A percentile compares a stretch with the other conserved stretches of the same genome.
phyloP scores from a whole-genome alignment of 1,140 invertebrate genomes.

The Coelopa frigida region DNA sequence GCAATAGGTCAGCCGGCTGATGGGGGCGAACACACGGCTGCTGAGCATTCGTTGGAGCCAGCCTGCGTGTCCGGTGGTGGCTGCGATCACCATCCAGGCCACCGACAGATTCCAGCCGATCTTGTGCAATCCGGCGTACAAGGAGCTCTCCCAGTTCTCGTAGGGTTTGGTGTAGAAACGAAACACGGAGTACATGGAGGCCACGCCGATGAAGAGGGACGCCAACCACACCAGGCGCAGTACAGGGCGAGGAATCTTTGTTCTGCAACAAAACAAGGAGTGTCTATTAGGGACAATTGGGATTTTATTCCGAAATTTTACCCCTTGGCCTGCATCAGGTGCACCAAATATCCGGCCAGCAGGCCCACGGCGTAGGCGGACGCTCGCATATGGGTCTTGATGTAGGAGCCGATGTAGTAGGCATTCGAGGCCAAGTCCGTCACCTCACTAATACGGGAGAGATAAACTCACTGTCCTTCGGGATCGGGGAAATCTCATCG shows the following conservation, averaged over 20 bases:
- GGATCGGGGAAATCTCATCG: too few species aligned
- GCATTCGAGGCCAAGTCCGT: slow-evolving; percentile 53
- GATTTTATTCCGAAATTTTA: slow-evolving; percentile 39
- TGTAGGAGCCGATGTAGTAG: slow-evolving; percentile 57
- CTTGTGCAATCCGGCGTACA: slow-evolving; percentile 57
- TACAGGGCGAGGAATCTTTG: slow-evolving; percentile 45
- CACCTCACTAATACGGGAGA: slow-evolving; percentile 46
- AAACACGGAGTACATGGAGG: slow-evolving; percentile 54
- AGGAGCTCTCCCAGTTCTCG: slow-evolving; percentile 50
- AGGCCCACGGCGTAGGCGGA: slow-evolving; percentile 59
- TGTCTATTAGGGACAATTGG: too few species aligned
- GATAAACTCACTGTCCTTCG: slow-evolving; percentile 53
- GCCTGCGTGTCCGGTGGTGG: slow-evolving; percentile 60
- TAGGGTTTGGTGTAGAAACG: slow-evolving; percentile 56
- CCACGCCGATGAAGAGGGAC: slow-evolving; percentile 46
- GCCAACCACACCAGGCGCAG: slow-evolving; percentile 51
- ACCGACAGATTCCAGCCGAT: slow-evolving; percentile 56
- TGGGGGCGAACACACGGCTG: slow-evolving; percentile 53
- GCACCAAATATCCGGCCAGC: slow-evolving; percentile 55
- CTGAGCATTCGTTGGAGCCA: slow-evolving; percentile 51
- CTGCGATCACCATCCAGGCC: slow-evolving; percentile 60
- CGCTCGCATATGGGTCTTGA: slow-evolving; percentile 65
- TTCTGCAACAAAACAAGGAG: slow-evolving; percentile 47
- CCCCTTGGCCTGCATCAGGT: slow-evolving; percentile 53
- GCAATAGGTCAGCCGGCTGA: slow-evolving; percentile 58